Evolutionary conservation across 2,888 invertebrate species (phyloP).

Genomic region (Eupeodes latifasciatus): DNA sequence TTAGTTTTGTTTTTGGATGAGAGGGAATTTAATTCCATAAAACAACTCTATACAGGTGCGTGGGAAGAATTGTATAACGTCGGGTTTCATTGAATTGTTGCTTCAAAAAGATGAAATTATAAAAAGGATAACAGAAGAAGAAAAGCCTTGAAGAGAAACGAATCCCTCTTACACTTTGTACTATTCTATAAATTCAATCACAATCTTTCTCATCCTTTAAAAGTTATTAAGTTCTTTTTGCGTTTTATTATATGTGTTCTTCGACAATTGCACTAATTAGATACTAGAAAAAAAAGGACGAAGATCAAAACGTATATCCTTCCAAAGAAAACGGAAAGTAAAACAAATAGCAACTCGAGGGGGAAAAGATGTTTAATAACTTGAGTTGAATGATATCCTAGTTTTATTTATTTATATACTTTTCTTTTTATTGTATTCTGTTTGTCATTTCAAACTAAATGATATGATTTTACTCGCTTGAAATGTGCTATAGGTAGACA

Average conservation of each 20-base stretch:
- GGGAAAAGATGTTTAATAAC: constrained; percentile 11
- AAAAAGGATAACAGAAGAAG: constrained; percentile 3
- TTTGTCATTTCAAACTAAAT: constrained; percentile 4
- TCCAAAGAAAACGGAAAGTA: background rate
- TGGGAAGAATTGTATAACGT: constrained; percentile 4
- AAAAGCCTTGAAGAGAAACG: background rate
- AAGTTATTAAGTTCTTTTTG: background rate
- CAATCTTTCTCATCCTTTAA: background rate
- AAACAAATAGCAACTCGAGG: constrained; percentile 10
- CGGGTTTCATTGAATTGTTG: constrained; percentile 38
- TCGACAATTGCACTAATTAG: constrained; percentile 56
- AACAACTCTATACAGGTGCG: background rate
- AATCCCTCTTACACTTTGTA: background rate
- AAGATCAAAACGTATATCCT: constrained; percentile 22
- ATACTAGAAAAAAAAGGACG: constrained; percentile 13
- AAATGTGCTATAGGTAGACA: constrained; percentile 24
- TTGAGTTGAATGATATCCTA: constrained; percentile 50
- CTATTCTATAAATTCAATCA: constrained; percentile 31
- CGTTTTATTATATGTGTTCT: constrained; percentile 21
- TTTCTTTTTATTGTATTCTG: background rate
- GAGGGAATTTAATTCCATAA: constrained; percentile 49
- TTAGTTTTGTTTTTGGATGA: background rate
- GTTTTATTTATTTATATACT: constrained; percentile 1
- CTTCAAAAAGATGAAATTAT: constrained; percentile 18
- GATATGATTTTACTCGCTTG: constrained; percentile 47